phyloP scores from a whole-genome alignment of 2,797 vertebrate species.

The Bufotes viridis region DNA sequence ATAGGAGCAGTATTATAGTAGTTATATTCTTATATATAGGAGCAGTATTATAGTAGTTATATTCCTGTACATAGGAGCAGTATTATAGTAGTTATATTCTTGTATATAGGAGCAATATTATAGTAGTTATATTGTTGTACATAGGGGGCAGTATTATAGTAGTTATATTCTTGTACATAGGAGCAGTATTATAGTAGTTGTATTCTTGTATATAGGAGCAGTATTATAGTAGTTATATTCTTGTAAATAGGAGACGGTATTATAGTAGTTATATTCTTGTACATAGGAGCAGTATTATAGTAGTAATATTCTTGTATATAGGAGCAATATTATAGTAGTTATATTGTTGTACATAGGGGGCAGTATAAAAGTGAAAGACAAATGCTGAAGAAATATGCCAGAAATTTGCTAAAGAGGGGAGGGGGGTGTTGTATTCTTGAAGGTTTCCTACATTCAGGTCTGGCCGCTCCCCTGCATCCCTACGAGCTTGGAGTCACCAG shows the following conservation, averaged over 20 bases:
- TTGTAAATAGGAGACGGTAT: not conserved
- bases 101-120: not conserved
- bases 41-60: conserved; percentile 4
- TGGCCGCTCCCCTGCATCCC: not conserved
- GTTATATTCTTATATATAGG: not conserved
- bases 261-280: conserved; percentile 9
- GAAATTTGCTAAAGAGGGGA: no score
- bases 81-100: not conserved
- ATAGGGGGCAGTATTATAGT: no score
- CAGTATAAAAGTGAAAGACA: not conserved
- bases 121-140: no score
- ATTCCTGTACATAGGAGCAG: not conserved
- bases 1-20: conserved; percentile 10
- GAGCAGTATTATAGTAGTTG: not conserved
- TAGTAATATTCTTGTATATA: not conserved
- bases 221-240: conserved; percentile 10
- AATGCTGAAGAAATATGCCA: no score
- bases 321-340: not conserved
- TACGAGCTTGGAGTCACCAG: not conserved
- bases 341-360: not conserved
- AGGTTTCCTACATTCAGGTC: not conserved
- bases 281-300: not conserved
- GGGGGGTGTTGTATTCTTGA: not conserved
- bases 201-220: not conserved
- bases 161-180: not conserved